Evolutionary conservation across 2,113 vertebrate species (phyloP).

Genomic region (Merops nubicus): DNA sequence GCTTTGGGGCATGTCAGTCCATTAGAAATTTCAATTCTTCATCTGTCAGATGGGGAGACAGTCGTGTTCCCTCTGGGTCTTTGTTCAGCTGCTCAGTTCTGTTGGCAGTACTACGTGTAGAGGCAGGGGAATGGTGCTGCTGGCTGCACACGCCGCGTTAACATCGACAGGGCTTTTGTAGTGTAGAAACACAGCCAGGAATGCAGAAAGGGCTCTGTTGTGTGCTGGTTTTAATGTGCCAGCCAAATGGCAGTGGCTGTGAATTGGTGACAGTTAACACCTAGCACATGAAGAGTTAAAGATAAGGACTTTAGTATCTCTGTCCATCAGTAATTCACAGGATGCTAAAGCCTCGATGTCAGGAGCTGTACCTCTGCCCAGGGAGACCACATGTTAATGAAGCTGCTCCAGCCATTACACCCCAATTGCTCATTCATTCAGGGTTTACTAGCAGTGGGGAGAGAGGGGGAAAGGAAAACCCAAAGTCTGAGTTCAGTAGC

Average conservation of each 20-base stretch:
- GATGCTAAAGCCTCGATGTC: constrained; percentile 3
- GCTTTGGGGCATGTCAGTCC: background rate
- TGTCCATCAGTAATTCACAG: background rate
- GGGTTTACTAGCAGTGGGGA: background rate
- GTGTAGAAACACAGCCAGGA: background rate
- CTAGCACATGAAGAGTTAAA: background rate
- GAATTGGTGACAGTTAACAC: background rate
- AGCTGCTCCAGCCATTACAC: constrained; percentile 18
- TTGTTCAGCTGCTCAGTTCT: background rate
- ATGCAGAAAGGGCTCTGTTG: background rate
- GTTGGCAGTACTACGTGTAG: fast-evolving
- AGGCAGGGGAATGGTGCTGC: background rate
- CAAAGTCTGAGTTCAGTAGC: background rate
- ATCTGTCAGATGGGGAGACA: background rate
- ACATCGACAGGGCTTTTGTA: fast-evolving
- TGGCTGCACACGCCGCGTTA: background rate
- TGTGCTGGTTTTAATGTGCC: background rate
- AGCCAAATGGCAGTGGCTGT: background rate
- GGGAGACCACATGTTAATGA: background rate
- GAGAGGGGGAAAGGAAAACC: background rate
- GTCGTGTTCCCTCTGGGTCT: background rate
- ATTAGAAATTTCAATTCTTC: background rate
- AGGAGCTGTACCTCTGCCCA: background rate
- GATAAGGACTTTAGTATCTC: background rate
- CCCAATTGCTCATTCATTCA: constrained; percentile 43